These are phyloP conservation scores for Stictocephala bisonia DNA, from an alignment of 2,888 invertebrate species.

Conservation along the genomic window DNA sequence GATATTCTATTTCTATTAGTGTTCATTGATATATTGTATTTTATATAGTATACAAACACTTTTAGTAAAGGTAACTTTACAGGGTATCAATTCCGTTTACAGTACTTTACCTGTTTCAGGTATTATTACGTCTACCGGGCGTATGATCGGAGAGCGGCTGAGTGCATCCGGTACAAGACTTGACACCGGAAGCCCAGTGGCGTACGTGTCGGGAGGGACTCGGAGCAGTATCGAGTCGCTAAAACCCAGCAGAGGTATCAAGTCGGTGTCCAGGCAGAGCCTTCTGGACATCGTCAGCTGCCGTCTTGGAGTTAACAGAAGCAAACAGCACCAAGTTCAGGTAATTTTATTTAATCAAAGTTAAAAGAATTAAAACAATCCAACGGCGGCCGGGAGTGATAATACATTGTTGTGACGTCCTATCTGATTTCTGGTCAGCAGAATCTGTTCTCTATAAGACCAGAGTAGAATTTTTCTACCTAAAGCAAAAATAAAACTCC, in stretches of 20 bases:
- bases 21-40: no score
- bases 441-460: no score
- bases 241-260: constrained; percentile 64
- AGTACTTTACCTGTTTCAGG: constrained; percentile 54
- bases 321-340: constrained; percentile 59
- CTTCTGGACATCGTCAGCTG: constrained; percentile 80
- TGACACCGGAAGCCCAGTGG: constrained; percentile 67
- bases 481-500: no score
- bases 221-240: constrained; percentile 67
- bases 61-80: no score
- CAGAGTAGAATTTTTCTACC: no score
- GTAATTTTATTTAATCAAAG: not conserved
- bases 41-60: no score
- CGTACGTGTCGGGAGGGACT: constrained; percentile 62
- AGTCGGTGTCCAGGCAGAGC: constrained; percentile 72
- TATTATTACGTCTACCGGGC: constrained; percentile 63
- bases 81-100: no score
- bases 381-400: no score
- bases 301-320: constrained; percentile 73
- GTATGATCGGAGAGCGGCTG: constrained; percentile 68
- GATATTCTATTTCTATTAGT: no score
- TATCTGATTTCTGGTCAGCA: no score
- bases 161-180: constrained; percentile 69
- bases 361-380: not conserved
- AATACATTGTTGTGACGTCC: no score